These are phyloP conservation scores for Parnassius orleans DNA, from an alignment of 2,888 invertebrate species.

Conservation along the genomic window DNA sequence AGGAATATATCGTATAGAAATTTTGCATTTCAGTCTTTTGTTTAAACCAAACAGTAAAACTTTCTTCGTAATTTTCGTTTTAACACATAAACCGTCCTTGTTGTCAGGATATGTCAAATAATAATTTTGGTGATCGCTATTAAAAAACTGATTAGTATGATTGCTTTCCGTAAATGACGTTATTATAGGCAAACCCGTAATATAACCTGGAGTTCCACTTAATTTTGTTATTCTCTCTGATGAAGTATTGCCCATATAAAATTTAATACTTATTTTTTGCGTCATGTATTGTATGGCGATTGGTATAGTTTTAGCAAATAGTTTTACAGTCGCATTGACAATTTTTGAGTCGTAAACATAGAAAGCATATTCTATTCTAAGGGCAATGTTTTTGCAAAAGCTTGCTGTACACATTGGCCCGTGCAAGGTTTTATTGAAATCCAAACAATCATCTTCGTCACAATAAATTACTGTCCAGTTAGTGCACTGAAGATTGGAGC, in stretches of 20 bases:
- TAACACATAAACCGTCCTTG: slow-evolving; percentile 63
- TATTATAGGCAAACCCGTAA: slow-evolving; percentile 83
- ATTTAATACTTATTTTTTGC: slow-evolving; percentile 59
- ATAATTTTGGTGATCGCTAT: slow-evolving; percentile 37
- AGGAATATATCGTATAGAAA: slow-evolving; percentile 13
- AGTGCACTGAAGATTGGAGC: slow-evolving; percentile 58
- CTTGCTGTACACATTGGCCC: slow-evolving; percentile 55
- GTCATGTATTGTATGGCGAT: slow-evolving; percentile 42
- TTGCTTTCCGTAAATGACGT: slow-evolving; percentile 55
- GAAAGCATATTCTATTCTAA: slow-evolving; percentile 58
- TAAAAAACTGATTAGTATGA: slow-evolving; percentile 55
- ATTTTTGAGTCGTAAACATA: slow-evolving; percentile 57
- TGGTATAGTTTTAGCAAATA: slow-evolving; percentile 49
- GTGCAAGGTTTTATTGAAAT: slow-evolving; percentile 54
- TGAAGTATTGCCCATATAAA: slow-evolving; percentile 53
- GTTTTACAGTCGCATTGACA: slow-evolving; percentile 54
- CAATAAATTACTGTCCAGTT: slow-evolving; percentile 62
- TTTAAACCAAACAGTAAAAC: slow-evolving; percentile 73
- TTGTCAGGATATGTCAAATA: slow-evolving; percentile 56
- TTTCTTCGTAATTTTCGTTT: slow-evolving; percentile 52
- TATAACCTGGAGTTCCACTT: slow-evolving; percentile 91
- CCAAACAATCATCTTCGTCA: slow-evolving; percentile 44
- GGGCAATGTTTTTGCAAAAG: slow-evolving; percentile 55
- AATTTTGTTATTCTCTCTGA: slow-evolving; percentile 49
- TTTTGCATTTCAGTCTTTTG: slow-evolving; percentile 66